phyloP scores from a whole-genome alignment of 2,797 vertebrate species.

The Cottoperca gobio region DNA sequence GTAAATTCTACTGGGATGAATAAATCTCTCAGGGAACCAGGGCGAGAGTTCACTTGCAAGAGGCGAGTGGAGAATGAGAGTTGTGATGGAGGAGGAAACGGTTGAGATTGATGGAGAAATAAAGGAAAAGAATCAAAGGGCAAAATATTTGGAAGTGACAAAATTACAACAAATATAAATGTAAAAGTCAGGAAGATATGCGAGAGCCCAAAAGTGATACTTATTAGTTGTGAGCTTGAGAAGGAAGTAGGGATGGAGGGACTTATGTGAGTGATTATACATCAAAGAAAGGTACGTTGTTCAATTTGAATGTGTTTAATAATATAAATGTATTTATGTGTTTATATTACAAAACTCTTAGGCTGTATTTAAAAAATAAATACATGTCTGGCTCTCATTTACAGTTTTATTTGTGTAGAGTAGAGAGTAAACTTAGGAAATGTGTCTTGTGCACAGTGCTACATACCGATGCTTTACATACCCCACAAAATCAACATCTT shows the following conservation, averaged over 20 bases:
- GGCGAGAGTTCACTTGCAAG: conserved; percentile 2
- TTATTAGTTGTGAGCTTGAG: neutral
- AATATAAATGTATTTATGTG: neutral
- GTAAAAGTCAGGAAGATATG: neutral
- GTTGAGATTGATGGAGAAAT: neutral
- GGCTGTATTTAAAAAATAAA: too few relatives aligned
- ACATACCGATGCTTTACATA: too few relatives aligned
- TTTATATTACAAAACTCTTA: neutral
- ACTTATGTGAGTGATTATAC: neutral
- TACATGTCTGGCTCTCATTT: neutral
- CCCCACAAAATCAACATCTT: too few relatives aligned
- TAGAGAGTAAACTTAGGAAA: too few relatives aligned
- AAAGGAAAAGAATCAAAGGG: conserved; percentile 9
- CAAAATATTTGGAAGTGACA: neutral
- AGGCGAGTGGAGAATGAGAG: conserved; percentile 5
- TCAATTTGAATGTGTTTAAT: neutral
- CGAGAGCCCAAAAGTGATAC: neutral
- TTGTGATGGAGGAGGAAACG: neutral
- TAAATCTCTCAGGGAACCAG: conserved; percentile 21
- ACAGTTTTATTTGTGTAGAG: neutral
- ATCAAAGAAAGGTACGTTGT: neutral
- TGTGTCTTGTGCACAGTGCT: too few relatives aligned
- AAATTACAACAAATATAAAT: neutral
- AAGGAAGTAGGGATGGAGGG: neutral
- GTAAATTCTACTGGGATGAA: conserved; percentile 5